Evolutionary conservation across 2,888 invertebrate genomes (phyloP).

Genomic region (Nomada flava): DNA sequence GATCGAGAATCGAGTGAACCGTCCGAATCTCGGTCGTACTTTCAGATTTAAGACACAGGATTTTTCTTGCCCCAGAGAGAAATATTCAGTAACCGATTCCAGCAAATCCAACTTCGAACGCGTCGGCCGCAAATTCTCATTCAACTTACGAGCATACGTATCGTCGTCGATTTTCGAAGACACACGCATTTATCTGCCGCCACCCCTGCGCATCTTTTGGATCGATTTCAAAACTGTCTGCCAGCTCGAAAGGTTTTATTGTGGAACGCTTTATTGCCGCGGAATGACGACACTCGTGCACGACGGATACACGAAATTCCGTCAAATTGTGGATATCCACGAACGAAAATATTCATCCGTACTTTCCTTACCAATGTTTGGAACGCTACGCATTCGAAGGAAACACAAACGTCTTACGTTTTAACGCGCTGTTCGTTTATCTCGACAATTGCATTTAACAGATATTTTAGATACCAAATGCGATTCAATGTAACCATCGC

Average conservation of each 20-base stretch:
- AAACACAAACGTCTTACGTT: too few relatives aligned
- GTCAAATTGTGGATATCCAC: too few relatives aligned
- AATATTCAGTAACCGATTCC: slow-evolving; percentile 43
- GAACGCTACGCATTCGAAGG: too few relatives aligned
- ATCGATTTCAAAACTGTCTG: slow-evolving; percentile 45
- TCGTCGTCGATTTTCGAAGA: slow-evolving; percentile 36
- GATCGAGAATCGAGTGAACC: background rate
- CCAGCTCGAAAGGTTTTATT: slow-evolving; percentile 26
- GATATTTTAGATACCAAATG: too few relatives aligned
- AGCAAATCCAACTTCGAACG: slow-evolving; percentile 11
- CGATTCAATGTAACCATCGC: too few relatives aligned
- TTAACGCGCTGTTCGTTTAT: too few relatives aligned
- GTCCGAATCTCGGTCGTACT: too few relatives aligned
- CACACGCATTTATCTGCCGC: slow-evolving; percentile 42
- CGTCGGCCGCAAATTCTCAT: slow-evolving; percentile 34
- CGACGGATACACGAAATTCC: slow-evolving; percentile 2
- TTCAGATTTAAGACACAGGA: slow-evolving; percentile 26
- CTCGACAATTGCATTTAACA: too few relatives aligned
- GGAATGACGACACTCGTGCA: slow-evolving; percentile 3
- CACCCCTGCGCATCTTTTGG: background rate
- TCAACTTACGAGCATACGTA: slow-evolving; percentile 37
- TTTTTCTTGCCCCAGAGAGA: background rate
- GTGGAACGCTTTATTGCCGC: slow-evolving; percentile 19
- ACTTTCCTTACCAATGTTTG: too few relatives aligned
- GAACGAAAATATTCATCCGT: too few relatives aligned